Evolutionary conservation across 2,113 vertebrate species (phyloP).

Genomic region (Macquaria ambigua): DNA sequence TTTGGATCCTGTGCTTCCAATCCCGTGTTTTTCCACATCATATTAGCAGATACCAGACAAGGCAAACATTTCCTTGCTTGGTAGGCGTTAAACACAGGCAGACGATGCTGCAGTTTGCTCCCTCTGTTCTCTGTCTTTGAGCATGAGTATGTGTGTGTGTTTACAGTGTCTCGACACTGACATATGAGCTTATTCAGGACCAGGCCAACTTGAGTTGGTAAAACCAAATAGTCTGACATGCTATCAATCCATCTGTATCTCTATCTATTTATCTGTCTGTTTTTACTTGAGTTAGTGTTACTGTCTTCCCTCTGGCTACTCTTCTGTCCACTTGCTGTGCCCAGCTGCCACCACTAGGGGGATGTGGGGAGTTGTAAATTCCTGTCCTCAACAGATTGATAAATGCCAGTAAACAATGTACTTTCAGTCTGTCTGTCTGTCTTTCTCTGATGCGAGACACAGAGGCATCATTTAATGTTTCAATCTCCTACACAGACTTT

Average conservation of each 20-base stretch:
- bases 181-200: constrained; percentile 6
- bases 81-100: constrained; percentile 23
- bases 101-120: constrained; percentile 4
- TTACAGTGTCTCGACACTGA: constrained; percentile 4
- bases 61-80: constrained; percentile 74
- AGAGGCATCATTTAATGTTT: constrained; percentile 35
- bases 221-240: neutral
- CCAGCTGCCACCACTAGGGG: constrained; percentile 18
- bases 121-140: constrained; percentile 23
- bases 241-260: neutral
- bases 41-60: constrained; percentile 36
- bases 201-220: neutral
- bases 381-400: constrained; percentile 13
- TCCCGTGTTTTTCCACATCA: constrained; percentile 46
- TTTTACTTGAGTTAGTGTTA: neutral
- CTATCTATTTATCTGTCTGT: neutral
- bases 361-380: constrained; percentile 7
- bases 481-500: constrained; percentile 10
- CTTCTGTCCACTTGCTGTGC: neutral
- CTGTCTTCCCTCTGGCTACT: neutral
- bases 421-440: neutral
- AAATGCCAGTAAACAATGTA: constrained; percentile 20
- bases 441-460: constrained; percentile 3
- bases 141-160: constrained; percentile 19
- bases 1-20: constrained; percentile 26